phyloP scores from a whole-genome alignment of 2,888 invertebrate genomes.

The Ellobium chinense region DNA sequence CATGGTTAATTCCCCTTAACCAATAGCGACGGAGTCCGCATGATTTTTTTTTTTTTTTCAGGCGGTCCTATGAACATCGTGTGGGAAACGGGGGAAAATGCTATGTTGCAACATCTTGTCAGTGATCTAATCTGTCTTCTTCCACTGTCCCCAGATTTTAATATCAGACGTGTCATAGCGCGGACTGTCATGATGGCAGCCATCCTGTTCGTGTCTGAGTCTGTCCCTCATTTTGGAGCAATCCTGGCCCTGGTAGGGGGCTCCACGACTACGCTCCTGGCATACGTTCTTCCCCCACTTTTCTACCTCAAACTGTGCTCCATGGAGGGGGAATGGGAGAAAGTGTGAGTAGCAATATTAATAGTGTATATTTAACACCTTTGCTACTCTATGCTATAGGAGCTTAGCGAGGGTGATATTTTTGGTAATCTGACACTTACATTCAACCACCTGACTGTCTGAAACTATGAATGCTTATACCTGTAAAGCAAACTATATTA shows the following conservation, averaged over 20 bases:
- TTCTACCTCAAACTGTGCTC: conserved; percentile 86
- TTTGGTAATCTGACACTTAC: too few species aligned
- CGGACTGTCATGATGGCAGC: conserved; percentile 86
- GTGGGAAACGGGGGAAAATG: too few species aligned
- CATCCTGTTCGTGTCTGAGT: conserved; percentile 88
- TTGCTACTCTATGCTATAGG: background rate
- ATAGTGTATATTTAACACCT: too few species aligned
- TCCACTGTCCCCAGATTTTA: conserved; percentile 85
- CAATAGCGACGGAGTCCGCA: background rate
- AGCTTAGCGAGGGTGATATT: background rate
- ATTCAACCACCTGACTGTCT: too few species aligned
- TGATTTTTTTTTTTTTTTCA: background rate
- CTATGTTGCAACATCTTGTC: too few species aligned
- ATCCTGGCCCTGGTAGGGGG: conserved; percentile 93
- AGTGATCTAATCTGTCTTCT: too few species aligned
- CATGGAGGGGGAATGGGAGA: conserved; percentile 80
- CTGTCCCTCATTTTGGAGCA: conserved; percentile 91
- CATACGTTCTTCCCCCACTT: conserved; percentile 91
- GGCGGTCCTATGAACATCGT: background rate
- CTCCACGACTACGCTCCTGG: conserved; percentile 89
- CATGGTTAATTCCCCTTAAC: background rate
- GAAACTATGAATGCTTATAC: too few species aligned
- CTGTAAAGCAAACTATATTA: too few species aligned
- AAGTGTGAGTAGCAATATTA: conserved; percentile 80
- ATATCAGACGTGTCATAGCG: conserved; percentile 85